phyloP scores from a whole-genome alignment of 2,113 vertebrate species.

The Mormoops blainvillei region DNA sequence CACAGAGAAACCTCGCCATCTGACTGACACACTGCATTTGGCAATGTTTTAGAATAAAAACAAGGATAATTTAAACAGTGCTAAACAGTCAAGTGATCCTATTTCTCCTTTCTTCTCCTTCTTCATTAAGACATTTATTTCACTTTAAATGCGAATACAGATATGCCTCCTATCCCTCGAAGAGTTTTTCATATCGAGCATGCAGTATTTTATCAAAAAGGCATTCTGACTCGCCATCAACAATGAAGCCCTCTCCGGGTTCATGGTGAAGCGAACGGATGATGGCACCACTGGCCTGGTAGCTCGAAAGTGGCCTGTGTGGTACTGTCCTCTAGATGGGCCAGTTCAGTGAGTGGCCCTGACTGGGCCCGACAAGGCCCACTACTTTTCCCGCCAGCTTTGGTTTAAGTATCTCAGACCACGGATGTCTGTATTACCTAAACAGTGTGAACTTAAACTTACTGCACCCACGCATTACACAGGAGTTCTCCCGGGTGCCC shows the following conservation, averaged over 20 bases:
- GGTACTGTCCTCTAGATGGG: neutral
- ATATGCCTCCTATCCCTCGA: neutral
- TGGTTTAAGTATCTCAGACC: neutral
- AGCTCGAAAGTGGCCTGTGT: neutral
- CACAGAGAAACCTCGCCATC: neutral
- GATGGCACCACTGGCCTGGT: neutral
- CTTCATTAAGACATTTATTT: neutral
- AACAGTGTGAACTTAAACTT: neutral
- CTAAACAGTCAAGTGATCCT: neutral
- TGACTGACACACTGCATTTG: neutral
- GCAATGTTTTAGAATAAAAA: neutral
- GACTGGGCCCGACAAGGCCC: neutral
- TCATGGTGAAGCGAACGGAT: neutral
- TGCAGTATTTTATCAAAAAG: neutral
- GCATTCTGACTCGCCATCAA: neutral
- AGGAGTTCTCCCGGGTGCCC: neutral
- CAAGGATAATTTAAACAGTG: neutral
- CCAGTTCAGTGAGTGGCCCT: neutral
- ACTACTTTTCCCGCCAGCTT: neutral
- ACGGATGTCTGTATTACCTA: neutral
- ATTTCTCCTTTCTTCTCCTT: neutral
- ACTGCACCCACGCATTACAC: fast-evolving
- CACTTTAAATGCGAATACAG: neutral
- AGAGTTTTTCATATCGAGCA: neutral
- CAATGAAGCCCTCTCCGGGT: neutral